Evolutionary conservation across 2,888 invertebrate genomes (phyloP).

Genomic region (Brachyopa scutellaris): DNA sequence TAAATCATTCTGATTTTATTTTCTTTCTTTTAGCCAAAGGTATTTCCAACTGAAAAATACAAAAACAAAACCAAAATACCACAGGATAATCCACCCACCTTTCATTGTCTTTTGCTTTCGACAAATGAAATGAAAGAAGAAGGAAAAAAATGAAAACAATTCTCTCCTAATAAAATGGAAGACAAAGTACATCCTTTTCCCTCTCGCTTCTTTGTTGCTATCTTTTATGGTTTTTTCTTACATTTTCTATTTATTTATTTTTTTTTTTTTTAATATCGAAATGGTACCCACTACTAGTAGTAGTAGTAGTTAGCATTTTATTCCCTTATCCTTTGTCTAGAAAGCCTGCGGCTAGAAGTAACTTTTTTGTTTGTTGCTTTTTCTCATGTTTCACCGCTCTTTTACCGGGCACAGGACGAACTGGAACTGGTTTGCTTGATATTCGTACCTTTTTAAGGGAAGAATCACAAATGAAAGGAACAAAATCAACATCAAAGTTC

Average conservation of each 20-base stretch:
- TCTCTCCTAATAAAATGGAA: conserved; percentile 20
- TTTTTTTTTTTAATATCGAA: conserved; percentile 4
- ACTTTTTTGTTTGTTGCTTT: too few species aligned
- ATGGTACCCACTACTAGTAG: not conserved
- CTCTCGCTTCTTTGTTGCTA: not conserved
- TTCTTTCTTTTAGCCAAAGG: too few species aligned
- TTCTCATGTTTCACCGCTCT: conserved; percentile 18
- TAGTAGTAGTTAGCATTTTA: not conserved
- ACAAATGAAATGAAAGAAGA: conserved; percentile 20
- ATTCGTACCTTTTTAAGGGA: too few species aligned
- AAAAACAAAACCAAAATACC: too few species aligned
- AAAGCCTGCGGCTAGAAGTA: conserved; percentile 14
- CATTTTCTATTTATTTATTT: too few species aligned
- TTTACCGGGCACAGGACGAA: not conserved
- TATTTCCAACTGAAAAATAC: too few species aligned
- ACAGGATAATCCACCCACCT: not conserved
- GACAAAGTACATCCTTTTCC: not conserved
- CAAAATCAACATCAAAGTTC: conserved; percentile 7
- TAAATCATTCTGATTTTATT: too few species aligned
- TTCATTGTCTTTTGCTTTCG: conserved; percentile 9
- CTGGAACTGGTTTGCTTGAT: not conserved
- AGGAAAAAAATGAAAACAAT: too few species aligned
- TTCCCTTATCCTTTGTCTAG: conserved; percentile 9
- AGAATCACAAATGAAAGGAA: not conserved
- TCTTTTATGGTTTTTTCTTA: not conserved